Base-by-base conservation (phyloP, 1,140 invertebrate species). In the Andrena cerasifolii region DNA sequence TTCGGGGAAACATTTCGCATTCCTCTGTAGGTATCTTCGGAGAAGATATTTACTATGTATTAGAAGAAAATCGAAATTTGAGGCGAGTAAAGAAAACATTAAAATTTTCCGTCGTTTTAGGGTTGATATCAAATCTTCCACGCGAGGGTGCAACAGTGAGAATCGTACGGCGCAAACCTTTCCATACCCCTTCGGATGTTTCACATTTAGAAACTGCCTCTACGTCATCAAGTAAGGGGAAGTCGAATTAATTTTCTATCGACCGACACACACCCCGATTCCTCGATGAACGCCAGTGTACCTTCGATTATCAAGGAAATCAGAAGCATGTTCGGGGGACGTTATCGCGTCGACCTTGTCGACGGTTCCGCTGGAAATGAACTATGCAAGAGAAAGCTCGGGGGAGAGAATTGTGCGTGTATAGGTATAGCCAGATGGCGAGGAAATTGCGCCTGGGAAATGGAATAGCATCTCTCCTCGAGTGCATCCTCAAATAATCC, bases 371-470 rank as follows among this genome's bases (percentile, higher is more conserved):
- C 66, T 71, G 66, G 56, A 62, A 78, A 54, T 54, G 67, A 71
- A 36, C 65, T 62, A 16, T 31, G 18, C 33, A 24, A 49, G n/a
- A 4, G 8, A 47, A 28, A 18, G 33, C 10, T 18, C 24, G 16
- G 31, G n/a, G 0, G 28, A 45, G n/a, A 1, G 28, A 24, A n/a
- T 12, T 45, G 74, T 31, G 65, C 18, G 43, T 24, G 61, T 31
- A 28, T 18, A 45, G 62, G 28, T 45, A 26, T 14, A 58, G 66
- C 12, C 63, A 45, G 51, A 67, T 36, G 56, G 24, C 53, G 47
- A 62, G 65, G 75, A 71, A 78, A 78, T 71, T 71, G 36, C 67
- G 18, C 33, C 14, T 6, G 67, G 47, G 21, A 78, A 78, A 78
- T 78, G 67, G 67, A 71, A 62, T 58, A 10, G 26, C 47, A 28